Conservation (phyloP, 2,888 invertebrate genomes). For the Chydorus sphaericus region DNA sequence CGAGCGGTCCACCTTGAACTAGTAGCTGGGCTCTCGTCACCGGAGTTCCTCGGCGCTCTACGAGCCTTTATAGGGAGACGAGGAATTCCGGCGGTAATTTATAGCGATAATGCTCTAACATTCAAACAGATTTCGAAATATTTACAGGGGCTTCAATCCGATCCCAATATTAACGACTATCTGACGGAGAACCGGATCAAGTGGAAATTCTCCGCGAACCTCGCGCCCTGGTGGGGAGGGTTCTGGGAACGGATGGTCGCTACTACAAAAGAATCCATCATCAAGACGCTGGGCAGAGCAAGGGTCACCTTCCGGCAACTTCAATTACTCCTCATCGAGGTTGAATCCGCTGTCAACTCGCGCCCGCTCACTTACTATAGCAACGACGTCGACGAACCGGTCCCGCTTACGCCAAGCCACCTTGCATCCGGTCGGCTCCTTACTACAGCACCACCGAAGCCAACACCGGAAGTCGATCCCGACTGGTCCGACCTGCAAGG, state of each 20-base stretch:
- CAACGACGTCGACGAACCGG: not conserved
- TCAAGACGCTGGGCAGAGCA: slow-evolving; percentile 8
- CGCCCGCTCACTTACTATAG: slow-evolving; percentile 12
- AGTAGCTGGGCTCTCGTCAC: slow-evolving; percentile 1
- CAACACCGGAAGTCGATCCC: not conserved
- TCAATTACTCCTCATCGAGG: slow-evolving; percentile 7
- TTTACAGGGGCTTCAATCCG: not conserved
- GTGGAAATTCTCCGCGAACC: slow-evolving; percentile 12
- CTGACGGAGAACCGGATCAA: not conserved
- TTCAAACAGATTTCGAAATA: not conserved
- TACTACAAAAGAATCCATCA: slow-evolving; percentile 8
- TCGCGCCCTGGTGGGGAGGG: slow-evolving; percentile 12
- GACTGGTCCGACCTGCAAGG: not conserved
- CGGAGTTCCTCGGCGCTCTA: slow-evolving; percentile 3
- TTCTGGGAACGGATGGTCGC: slow-evolving; percentile 11
- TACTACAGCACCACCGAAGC: not conserved
- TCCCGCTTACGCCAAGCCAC: slow-evolving; percentile 7
- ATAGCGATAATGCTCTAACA: slow-evolving; percentile 10
- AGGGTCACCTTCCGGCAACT: slow-evolving; percentile 3
- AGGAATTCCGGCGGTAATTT: slow-evolving; percentile 10
- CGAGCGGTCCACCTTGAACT: slow-evolving; percentile 14
- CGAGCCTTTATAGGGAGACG: not conserved
- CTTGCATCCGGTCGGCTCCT: slow-evolving; percentile 9
- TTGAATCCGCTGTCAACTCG: slow-evolving; percentile 12
- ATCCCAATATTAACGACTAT: not conserved